phyloP scores from a whole-genome alignment of 2,797 vertebrate species.

The Dendrocincla tyrannina region DNA sequence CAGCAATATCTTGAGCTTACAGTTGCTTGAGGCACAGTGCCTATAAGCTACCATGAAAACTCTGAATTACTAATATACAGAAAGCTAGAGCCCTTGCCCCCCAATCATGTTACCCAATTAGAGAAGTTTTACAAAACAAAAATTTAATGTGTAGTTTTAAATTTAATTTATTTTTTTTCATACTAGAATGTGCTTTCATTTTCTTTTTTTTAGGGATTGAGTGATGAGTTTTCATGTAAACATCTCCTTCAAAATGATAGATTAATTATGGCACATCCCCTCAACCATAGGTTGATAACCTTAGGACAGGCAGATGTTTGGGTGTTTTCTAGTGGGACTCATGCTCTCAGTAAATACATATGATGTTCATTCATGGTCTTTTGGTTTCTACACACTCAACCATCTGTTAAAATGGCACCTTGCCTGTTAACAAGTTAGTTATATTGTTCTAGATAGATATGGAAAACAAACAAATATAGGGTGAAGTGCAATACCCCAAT shows the following conservation, averaged over 20 bases:
- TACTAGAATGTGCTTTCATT: neutral
- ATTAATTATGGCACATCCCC: slow-evolving; percentile 22
- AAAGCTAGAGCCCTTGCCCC: neutral
- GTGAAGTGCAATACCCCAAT: neutral
- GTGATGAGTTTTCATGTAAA: neutral
- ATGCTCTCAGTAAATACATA: slow-evolving; percentile 51
- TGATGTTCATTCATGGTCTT: slow-evolving; percentile 60
- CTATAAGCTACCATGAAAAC: slow-evolving; percentile 7
- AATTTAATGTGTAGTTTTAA: neutral
- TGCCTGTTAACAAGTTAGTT: slow-evolving; percentile 37
- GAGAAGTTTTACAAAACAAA: neutral
- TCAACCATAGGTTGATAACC: slow-evolving; percentile 50
- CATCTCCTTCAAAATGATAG: neutral
- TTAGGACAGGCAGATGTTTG: slow-evolving; percentile 65
- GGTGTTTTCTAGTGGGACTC: slow-evolving; percentile 20
- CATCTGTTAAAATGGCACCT: slow-evolving; percentile 64
- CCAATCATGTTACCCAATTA: neutral
- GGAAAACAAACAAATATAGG: slow-evolving; percentile 1
- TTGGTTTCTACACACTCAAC: slow-evolving; percentile 32
- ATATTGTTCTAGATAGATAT: neutral
- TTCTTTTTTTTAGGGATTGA: neutral
- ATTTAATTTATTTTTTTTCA: neutral
- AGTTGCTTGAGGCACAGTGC: neutral
- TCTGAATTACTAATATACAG: neutral
- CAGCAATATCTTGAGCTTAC: neutral